Percentiles rank a stretch among this genome's conserved stretches.
phyloP scores from a whole-genome alignment of 1,140 invertebrate genomes.

The Tachypleus tridentatus region DNA sequence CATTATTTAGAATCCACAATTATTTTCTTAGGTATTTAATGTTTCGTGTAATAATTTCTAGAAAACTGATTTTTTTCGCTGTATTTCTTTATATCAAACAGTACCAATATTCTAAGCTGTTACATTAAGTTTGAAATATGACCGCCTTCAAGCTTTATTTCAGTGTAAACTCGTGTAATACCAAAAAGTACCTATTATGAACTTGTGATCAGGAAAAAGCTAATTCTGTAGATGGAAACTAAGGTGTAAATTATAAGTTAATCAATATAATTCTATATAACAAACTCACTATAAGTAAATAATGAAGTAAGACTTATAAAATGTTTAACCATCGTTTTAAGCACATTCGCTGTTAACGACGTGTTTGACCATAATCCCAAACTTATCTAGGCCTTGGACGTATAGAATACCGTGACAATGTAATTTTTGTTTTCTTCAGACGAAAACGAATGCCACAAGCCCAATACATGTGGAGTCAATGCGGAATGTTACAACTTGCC shows the following conservation, averaged over 20 bases:
- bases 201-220: too few species aligned
- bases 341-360: neutral
- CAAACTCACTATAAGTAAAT: too few species aligned
- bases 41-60: neutral
- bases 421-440: conserved; percentile 27
- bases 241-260: too few species aligned
- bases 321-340: neutral
- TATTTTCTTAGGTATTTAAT: too few species aligned
- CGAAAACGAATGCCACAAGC: conserved; percentile 34
- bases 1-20: too few species aligned
- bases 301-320: neutral
- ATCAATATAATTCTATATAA: too few species aligned
- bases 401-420: neutral
- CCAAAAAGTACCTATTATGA: too few species aligned
- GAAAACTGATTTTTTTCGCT: neutral
- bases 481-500: conserved; percentile 72
- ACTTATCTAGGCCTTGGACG: neutral
- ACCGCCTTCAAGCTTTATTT: too few species aligned
- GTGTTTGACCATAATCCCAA: neutral
- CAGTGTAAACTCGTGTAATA: too few species aligned
- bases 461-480: conserved; percentile 61
- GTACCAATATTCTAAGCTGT: neutral
- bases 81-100: neutral
- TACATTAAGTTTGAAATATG: neutral
- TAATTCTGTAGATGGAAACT: too few species aligned